These are phyloP conservation scores for Bucorvus abyssinicus DNA, from an alignment of 2,797 vertebrate genomes.

Conservation along the genomic window DNA sequence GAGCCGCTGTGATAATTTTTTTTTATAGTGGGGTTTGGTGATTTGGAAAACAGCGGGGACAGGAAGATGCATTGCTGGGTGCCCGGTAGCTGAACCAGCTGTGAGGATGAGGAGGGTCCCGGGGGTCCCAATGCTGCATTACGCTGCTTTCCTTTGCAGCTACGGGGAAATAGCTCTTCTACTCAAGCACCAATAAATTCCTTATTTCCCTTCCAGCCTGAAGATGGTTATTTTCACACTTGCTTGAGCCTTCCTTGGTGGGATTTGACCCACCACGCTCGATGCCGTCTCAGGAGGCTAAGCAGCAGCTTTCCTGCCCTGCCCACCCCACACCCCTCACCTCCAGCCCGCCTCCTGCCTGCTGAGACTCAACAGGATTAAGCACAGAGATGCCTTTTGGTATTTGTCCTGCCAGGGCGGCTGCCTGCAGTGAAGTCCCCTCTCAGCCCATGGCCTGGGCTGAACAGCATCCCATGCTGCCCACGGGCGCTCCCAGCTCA, in stretches of 20 bases:
- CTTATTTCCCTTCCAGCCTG: neutral
- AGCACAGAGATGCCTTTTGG: neutral
- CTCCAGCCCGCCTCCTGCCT: neutral
- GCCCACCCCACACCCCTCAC: rapidly evolving
- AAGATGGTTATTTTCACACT: neutral
- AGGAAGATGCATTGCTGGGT: neutral
- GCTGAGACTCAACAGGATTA: neutral
- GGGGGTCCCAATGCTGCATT: neutral
- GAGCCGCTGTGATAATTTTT: neutral
- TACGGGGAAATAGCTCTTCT: neutral
- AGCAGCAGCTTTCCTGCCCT: neutral
- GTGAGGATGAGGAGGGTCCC: neutral
- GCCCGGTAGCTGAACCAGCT: neutral
- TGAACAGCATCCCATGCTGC: neutral
- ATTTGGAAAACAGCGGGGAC: neutral
- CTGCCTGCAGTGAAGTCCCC: neutral
- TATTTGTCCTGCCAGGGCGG: neutral
- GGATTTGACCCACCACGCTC: neutral
- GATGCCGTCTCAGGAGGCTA: rapidly evolving
- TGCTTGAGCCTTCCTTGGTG: neutral
- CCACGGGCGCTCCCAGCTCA: rapidly evolving
- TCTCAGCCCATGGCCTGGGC: neutral
- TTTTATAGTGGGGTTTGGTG: rapidly evolving
- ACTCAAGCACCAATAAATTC: neutral
- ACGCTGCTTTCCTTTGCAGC: neutral